Evolutionary conservation across 30 jellyfish, hydroid and myxozoan genomes (phyloP).

Genomic region (Aurelia aurita complex sp. Pacific): DNA sequence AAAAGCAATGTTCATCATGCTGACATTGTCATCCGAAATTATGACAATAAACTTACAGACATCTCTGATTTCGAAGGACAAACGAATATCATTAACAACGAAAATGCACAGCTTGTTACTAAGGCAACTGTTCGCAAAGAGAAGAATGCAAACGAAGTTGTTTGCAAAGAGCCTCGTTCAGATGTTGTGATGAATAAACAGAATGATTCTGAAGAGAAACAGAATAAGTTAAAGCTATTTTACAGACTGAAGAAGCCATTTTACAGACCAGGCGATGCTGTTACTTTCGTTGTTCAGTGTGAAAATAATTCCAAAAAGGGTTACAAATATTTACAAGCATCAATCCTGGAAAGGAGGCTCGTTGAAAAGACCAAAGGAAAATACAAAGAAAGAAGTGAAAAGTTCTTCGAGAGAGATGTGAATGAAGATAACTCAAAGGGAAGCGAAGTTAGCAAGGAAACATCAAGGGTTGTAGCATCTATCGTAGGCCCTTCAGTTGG

Average conservation of each 20-base stretch:
- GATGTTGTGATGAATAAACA: too few species aligned
- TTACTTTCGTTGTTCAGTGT: conserved; percentile 48
- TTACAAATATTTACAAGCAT: conserved; percentile 34
- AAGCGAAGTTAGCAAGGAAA: not conserved
- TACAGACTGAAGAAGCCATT: conserved; percentile 20
- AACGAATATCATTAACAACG: not conserved
- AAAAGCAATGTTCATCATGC: conserved; percentile 15
- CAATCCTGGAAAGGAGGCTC: conserved; percentile 21
- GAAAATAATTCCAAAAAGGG: conserved; percentile 49
- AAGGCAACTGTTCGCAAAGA: not conserved
- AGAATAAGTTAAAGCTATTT: conserved; percentile 3
- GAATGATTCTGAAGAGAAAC: too few species aligned
- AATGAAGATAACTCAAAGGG: too few species aligned
- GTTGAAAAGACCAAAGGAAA: not conserved
- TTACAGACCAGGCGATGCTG: conserved; percentile 11
- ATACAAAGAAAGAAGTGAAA: too few species aligned
- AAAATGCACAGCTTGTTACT: not conserved
- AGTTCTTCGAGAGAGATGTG: too few species aligned
- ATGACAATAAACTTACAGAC: not conserved
- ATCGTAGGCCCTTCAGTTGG: conserved; percentile 60
- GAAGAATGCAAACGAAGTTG: too few species aligned
- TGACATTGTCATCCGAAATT: conserved; percentile 6
- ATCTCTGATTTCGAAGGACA: not conserved
- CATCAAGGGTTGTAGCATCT: conserved; percentile 28
- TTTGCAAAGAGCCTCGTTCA: too few species aligned